Percentiles rank a stretch among this genome's conserved stretches.
These are phyloP conservation scores for Tipula helvola DNA, from an alignment of 2,888 invertebrate species.

Conservation along the genomic window DNA sequence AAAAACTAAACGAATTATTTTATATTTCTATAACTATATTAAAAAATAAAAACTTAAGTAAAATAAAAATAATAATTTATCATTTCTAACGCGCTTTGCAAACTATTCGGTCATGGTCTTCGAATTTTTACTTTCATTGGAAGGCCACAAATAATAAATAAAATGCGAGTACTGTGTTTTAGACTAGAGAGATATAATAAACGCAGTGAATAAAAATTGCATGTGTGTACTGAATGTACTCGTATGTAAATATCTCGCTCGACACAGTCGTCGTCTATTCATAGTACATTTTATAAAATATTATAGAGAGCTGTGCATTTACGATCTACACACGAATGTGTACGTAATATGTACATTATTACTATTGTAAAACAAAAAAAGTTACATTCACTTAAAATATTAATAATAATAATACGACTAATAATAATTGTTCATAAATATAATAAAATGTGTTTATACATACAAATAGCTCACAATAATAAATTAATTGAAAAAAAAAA, in stretches of 20 bases:
- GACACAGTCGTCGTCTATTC: not conserved
- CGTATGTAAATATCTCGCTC: not conserved
- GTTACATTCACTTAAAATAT: not conserved
- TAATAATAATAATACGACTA: not conserved
- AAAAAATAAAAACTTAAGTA: not conserved
- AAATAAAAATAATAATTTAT: not conserved
- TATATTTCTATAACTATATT: not conserved
- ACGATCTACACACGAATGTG: not conserved
- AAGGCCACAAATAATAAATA: not conserved
- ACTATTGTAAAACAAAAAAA: not conserved
- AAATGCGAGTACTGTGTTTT: not conserved
- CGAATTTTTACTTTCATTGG: conserved; percentile 4
- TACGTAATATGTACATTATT: no score
- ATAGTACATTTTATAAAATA: not conserved
- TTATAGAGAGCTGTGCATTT: not conserved
- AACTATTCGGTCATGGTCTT: conserved; percentile 4
- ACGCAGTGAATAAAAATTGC: not conserved
- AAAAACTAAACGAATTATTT: not conserved
- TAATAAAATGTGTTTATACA: not conserved
- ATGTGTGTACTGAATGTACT: not conserved
- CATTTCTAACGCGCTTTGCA: not conserved
- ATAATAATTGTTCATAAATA: not conserved
- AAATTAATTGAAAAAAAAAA: not conserved
- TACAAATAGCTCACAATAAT: not conserved
- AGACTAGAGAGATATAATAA: not conserved